These are phyloP conservation scores for Rhizoglyphus robini DNA, from an alignment of 1,140 invertebrate genomes.

Conservation along the genomic window DNA sequence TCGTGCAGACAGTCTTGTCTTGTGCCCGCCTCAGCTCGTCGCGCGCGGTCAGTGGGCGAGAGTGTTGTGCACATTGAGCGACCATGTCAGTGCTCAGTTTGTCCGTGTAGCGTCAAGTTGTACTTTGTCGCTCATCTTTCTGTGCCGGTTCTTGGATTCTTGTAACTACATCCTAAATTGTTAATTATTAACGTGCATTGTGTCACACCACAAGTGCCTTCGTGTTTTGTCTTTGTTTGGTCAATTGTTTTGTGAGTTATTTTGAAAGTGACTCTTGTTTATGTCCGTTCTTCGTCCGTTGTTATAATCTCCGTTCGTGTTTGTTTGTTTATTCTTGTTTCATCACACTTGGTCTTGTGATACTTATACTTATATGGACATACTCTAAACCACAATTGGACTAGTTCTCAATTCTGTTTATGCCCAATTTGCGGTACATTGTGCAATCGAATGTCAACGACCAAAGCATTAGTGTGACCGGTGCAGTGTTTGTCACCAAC, in stretches of 20 bases:
- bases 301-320: no score
- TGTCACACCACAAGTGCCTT: neutral
- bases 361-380: no score
- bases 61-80: neutral
- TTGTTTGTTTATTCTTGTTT: no score
- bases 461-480: neutral
- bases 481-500: neutral
- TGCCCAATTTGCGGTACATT: neutral
- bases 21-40: neutral
- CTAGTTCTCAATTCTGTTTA: no score
- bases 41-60: neutral
- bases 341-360: no score
- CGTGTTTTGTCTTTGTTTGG: neutral
- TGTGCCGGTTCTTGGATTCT: neutral
- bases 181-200: no score
- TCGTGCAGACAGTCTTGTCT: no score
- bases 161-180: no score
- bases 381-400: no score
- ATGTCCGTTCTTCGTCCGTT: no score
- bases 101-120: neutral
- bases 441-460: neutral
- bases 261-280: no score
- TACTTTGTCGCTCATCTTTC: neutral
- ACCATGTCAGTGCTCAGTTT: neutral
- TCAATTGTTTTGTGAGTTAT: neutral